These are phyloP conservation scores for Tauraco hartlaubi DNA, from an alignment of 2,797 vertebrate genomes.

Conservation along the genomic window DNA sequence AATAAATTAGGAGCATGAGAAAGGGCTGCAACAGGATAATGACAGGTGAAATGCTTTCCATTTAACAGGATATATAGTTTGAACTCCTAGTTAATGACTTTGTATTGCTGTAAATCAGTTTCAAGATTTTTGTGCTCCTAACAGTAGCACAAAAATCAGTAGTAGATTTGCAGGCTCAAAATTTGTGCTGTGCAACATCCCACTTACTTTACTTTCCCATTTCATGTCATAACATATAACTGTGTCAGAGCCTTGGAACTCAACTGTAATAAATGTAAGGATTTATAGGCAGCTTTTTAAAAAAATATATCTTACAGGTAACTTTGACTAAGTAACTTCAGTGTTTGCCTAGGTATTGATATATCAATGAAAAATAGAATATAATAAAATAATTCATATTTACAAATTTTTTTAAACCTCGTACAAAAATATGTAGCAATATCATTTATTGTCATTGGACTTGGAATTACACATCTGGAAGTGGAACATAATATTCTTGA, in stretches of 20 bases:
- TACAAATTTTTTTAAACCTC: background rate
- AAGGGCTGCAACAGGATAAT: background rate
- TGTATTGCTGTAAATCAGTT: background rate
- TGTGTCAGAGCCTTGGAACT: background rate
- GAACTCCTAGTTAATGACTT: background rate
- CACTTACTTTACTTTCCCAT: background rate
- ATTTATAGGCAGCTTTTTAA: background rate
- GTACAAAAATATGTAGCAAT: background rate
- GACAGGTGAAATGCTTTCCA: background rate
- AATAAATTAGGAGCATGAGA: background rate
- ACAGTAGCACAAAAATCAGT: too few species aligned
- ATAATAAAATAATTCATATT: background rate
- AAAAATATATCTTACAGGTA: rapidly evolving
- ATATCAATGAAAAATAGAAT: background rate
- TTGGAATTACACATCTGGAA: background rate
- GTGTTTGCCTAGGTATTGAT: background rate
- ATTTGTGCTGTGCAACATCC: background rate
- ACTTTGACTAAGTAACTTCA: background rate
- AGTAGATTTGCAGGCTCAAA: background rate
- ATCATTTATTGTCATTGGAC: background rate
- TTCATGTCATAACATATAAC: background rate
- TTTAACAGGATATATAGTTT: background rate
- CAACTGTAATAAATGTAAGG: background rate
- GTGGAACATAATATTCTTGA: background rate
- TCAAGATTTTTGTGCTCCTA: background rate